Evolutionary conservation across 2,888 invertebrate genomes (phyloP), one percentile per base, ranked within the genome.

Genomic region (Helleia helle): DNA sequence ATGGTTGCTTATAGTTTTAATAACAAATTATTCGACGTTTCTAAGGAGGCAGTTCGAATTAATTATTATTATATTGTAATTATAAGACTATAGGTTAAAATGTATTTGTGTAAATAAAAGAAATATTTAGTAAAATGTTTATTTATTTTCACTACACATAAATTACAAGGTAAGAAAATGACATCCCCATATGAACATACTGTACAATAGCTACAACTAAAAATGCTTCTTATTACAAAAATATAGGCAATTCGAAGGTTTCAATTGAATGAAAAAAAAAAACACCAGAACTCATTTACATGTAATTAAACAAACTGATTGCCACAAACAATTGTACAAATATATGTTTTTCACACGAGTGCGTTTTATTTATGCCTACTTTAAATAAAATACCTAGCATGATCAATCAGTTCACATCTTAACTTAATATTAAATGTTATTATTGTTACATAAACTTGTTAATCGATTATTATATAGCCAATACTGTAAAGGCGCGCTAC

Each of bases 141-240:
- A 52, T 52, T 51, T 51, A 47, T 48, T 54, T 53, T 43, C 48
- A 50, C 55, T 58, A 58, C 55, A 52, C 45, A 56, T 57, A 54
- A 59, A 55, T 55, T 57, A 56, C 55, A 59, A 50, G 48, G 48
- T 53, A 47, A 51, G 49, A 54, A 44, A 52, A 55, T 55, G 48
- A 54, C 54, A 44, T n/a, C 50, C n/a, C 49, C 52, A 34, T 48
- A 48, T 50, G 44, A 49, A 51, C 48, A 53, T 53, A 49, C 51
- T 53, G 55, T 58, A 57, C 57, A 56, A 41, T 43, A 43, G 30
- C 48, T 54, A 51, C 47, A 55, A 58, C 54, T 58, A 58, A 58
- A 58, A 59, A 59, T 59, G 56, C 58, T 52, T 48, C 49, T 48
- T 47, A 44, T 42, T 46, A 49, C 40, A 46, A 51, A 52, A 52